phyloP scores from a whole-genome alignment of 2,797 vertebrate genomes.

The Benthosema pterotum region DNA sequence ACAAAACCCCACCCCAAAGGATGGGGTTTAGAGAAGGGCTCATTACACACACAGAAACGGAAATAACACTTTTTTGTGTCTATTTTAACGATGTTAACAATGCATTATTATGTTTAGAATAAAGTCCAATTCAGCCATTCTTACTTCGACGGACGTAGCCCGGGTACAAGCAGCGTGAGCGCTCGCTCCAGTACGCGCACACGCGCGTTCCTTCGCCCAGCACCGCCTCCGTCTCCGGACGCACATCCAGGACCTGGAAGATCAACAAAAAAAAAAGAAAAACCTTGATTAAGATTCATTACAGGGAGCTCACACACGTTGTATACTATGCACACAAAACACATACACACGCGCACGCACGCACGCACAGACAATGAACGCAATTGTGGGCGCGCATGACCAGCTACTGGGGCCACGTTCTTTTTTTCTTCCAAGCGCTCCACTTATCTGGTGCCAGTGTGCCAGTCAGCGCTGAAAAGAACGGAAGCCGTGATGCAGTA shows the following conservation, averaged over 20 bases:
- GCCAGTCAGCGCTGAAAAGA: conserved; percentile 82
- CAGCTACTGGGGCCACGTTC: conserved; percentile 73
- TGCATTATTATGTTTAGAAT: too few relatives aligned
- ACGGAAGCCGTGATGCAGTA: conserved; percentile 83
- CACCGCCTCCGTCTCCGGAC: conserved; percentile 84
- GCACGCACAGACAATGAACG: conserved; percentile 50
- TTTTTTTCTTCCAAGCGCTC: conserved; percentile 69
- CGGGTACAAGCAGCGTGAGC: conserved; percentile 93
- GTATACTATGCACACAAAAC: conserved; percentile 44
- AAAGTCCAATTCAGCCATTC: conserved; percentile 16
- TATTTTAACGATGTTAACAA: too few relatives aligned
- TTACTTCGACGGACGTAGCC: conserved; percentile 91
- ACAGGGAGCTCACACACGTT: conserved; percentile 43
- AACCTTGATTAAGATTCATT: conserved; percentile 71
- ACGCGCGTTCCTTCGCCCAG: conserved; percentile 90
- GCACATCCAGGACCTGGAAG: conserved; percentile 89
- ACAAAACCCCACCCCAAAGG: too few relatives aligned
- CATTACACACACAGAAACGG: too few relatives aligned
- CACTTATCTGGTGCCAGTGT: conserved; percentile 83
- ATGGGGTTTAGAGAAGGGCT: too few relatives aligned
- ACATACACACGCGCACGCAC: conserved; percentile 43
- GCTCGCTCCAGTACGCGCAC: conserved; percentile 96
- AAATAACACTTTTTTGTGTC: too few relatives aligned
- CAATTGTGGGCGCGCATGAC: conserved; percentile 58
- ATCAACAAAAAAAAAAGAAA: conserved; percentile 54